Evolutionary conservation across 2,888 invertebrate species (phyloP), one percentile per base, ranked within the genome.

Genomic region (Oasisia sp.): DNA sequence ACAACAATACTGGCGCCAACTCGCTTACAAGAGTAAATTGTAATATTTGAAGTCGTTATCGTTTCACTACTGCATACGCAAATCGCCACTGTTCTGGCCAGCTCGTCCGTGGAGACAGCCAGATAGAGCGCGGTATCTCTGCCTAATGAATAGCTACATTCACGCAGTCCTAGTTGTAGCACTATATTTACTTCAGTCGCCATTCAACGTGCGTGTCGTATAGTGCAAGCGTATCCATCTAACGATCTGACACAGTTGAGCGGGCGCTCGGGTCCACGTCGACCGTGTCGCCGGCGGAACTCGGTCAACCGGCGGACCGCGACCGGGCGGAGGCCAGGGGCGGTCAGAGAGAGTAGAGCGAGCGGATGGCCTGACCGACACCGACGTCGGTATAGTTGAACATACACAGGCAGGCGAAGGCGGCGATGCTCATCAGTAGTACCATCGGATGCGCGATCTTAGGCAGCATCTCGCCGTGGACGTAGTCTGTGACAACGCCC

Each of bases 381-480:
- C 97, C 97, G 91, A 97, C 96, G 94, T 97, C 97, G 95, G 96
- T 96, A 94, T 96, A 96, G 95, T 97, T 97, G 95, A 97, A 97
- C 94, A 96, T 95, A 94, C 95, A 93, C 91, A 96, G 94, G 91
- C 95, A 95, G 91, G 95, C 96, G 92, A 96, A 95, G 27, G 95
- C 95, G 12, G 95, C 45, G 32, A 95, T 95, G 45, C 95, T 94
- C 8, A 96, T 45, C n/a, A 93, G 90, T 14, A 92, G 90, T 8
- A 94, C 92, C 19, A 91, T 32, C 9, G 92, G 93, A 27, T 93
- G 91, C 45, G 89, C 92, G 91, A 95, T 94, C 93, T 94, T 95
- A 7, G 95, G 95, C 91, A 95, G 92, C 93, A 95, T 95, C 93
- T 95, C 95, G 92, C 95, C 95, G n/a, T 94, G 94, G 32, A 96